These are phyloP conservation scores for Bicyclus anynana DNA, from an alignment of 1,140 invertebrate genomes.

Conservation along the genomic window DNA sequence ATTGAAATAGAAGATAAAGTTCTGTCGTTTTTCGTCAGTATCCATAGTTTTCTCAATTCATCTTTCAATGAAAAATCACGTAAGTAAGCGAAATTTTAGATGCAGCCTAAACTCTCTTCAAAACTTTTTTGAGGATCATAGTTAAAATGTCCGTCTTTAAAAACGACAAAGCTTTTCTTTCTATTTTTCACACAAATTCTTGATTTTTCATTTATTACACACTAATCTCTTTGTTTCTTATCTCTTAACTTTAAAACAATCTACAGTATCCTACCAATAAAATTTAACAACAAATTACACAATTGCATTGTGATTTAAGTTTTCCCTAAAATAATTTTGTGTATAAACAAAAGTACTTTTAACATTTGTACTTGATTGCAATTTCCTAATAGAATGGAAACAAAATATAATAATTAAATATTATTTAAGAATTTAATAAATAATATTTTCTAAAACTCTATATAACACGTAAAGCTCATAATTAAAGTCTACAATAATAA, in stretches of 20 bases:
- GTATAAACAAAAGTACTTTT: slow-evolving; percentile 2
- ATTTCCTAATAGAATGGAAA: background rate
- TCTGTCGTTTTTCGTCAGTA: too few relatives aligned
- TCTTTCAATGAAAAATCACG: too few relatives aligned
- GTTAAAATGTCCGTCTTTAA: too few relatives aligned
- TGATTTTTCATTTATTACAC: too few relatives aligned
- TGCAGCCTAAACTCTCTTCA: too few relatives aligned
- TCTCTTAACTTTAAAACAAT: background rate
- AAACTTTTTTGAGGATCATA: too few relatives aligned
- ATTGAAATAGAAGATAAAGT: too few relatives aligned
- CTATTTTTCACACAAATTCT: too few relatives aligned
- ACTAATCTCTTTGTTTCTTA: too few relatives aligned
- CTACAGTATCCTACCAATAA: background rate
- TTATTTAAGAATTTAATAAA: background rate
- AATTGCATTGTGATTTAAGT: slow-evolving; percentile 4
- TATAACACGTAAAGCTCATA: background rate
- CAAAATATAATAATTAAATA: background rate
- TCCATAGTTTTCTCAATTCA: too few relatives aligned
- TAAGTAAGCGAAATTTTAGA: too few relatives aligned
- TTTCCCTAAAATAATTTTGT: background rate
- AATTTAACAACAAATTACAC: background rate
- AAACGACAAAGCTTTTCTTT: too few relatives aligned
- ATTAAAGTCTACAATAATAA: background rate
- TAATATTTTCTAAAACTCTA: background rate
- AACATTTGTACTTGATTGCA: background rate